phyloP scores from a whole-genome alignment of 2,113 vertebrate genomes.

The Condylura cristata region DNA sequence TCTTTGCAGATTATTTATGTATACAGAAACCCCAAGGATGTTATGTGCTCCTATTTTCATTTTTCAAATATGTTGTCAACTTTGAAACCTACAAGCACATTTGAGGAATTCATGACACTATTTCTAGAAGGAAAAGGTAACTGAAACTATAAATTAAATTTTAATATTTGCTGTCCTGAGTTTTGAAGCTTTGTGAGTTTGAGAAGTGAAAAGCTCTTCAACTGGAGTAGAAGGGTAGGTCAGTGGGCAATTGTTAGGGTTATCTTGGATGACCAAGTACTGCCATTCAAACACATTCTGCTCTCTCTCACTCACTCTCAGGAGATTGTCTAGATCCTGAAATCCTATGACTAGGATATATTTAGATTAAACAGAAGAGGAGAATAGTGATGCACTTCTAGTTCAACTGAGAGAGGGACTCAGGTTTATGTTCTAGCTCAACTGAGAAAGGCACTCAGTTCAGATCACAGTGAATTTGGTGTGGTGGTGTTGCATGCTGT shows the following conservation, averaged over 20 bases:
- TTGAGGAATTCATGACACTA: not conserved
- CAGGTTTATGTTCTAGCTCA: not conserved
- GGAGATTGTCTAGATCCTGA: not conserved
- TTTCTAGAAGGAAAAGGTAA: constrained; percentile 46
- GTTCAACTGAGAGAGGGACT: not conserved
- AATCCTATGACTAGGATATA: not conserved
- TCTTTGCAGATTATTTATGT: constrained; percentile 15
- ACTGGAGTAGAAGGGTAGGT: not conserved
- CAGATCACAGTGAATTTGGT: not conserved
- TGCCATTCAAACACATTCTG: not conserved
- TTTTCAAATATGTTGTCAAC: not conserved
- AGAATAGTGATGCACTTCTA: not conserved
- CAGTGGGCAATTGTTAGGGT: not conserved
- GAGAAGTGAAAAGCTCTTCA: not conserved
- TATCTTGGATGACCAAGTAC: not conserved
- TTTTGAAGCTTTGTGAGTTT: not conserved
- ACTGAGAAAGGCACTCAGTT: not conserved
- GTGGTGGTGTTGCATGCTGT: not conserved
- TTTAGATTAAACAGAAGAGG: not conserved
- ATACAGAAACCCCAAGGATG: constrained; percentile 53
- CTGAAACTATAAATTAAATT: not conserved
- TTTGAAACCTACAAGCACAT: not conserved
- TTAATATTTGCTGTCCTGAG: not conserved
- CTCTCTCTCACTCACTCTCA: not conserved
- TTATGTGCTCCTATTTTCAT: constrained; percentile 8